phyloP scores from a whole-genome alignment of 2,113 vertebrate species.

The Triplophysa dalaica region DNA sequence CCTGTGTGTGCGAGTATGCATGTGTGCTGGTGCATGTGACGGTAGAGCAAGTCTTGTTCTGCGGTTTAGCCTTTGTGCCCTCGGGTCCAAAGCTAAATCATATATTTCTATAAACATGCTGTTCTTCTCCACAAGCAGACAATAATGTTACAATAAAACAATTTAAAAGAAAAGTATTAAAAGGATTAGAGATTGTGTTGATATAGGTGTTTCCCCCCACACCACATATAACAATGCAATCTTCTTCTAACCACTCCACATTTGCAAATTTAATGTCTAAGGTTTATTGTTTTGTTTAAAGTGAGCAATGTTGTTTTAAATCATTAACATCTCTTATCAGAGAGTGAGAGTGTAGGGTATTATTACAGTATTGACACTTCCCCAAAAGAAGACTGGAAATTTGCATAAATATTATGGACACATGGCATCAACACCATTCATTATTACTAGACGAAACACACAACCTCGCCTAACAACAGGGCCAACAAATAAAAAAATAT shows the following conservation, averaged over 20 bases:
- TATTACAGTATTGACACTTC: neutral
- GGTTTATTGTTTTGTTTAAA: no score
- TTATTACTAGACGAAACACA: neutral
- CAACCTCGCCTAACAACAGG: neutral
- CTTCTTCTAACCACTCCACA: no score
- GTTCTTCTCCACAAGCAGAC: neutral
- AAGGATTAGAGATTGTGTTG: no score
- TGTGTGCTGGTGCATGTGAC: conserved; percentile 46
- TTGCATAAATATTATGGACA: neutral
- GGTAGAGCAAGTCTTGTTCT: conserved; percentile 51
- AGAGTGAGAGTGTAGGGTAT: no score
- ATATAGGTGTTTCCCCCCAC: no score
- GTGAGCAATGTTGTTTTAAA: no score
- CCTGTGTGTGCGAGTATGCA: conserved; percentile 1
- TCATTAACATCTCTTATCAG: no score
- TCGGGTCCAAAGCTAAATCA: neutral
- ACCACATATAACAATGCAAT: no score
- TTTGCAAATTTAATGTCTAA: no score
- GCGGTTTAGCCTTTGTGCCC: neutral
- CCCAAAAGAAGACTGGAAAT: neutral
- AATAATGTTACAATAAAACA: neutral
- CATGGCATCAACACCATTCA: neutral
- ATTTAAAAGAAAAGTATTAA: no score
- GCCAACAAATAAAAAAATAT: no score
- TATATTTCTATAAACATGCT: neutral